Evolutionary conservation across 2,888 invertebrate genomes (phyloP).

Genomic region (Caradrina kadenii): DNA sequence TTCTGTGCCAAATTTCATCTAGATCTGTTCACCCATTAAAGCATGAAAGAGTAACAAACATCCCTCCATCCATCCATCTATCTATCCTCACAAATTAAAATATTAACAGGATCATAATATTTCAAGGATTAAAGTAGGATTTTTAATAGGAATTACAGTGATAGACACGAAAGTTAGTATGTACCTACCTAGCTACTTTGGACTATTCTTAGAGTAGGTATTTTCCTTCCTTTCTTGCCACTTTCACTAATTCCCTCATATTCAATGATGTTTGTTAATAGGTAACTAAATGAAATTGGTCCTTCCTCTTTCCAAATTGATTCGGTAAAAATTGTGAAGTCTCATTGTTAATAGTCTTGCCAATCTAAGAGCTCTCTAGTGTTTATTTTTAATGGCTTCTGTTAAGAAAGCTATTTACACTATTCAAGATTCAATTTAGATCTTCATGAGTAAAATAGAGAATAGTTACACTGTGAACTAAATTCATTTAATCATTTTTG

Average conservation of each 20-base stretch:
- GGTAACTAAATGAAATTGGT: not conserved
- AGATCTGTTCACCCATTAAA: too few species aligned
- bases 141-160: too few species aligned
- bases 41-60: too few species aligned
- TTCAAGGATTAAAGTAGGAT: too few species aligned
- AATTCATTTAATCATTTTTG: slow-evolving; percentile 11
- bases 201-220: not conserved
- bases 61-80: too few species aligned
- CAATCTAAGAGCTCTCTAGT: not conserved
- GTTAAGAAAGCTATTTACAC: slow-evolving; percentile 1
- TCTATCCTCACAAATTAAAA: too few species aligned
- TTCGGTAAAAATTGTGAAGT: not conserved
- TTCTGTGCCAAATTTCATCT: too few species aligned
- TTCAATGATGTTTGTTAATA: not conserved
- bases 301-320: not conserved
- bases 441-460: slow-evolving; percentile 17
- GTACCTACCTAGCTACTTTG: too few species aligned
- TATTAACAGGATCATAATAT: too few species aligned
- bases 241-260: not conserved
- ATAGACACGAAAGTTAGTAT: too few species aligned
- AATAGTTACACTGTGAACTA: slow-evolving; percentile 14
- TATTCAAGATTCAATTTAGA: slow-evolving; percentile 39
- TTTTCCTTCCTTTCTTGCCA: not conserved
- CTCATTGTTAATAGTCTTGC: not conserved
- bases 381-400: slow-evolving; percentile 4